These are phyloP conservation scores for Pollenia labialis DNA, from an alignment of 2,888 invertebrate genomes.

Conservation along the genomic window DNA sequence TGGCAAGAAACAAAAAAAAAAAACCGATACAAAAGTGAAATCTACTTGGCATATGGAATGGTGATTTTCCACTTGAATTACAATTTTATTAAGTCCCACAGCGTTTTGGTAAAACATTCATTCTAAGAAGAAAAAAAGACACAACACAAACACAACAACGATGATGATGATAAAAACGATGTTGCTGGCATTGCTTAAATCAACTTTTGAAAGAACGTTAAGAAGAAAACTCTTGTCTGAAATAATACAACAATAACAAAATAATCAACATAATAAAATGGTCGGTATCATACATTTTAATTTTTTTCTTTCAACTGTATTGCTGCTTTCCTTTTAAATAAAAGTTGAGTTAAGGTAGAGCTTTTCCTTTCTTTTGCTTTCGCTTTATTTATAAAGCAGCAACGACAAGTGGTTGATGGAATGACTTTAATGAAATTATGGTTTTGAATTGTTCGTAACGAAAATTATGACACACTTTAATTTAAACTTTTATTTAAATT, in stretches of 20 bases:
- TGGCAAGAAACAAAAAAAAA: slow-evolving; percentile 3
- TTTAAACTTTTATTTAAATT: no score
- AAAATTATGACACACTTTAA: neutral
- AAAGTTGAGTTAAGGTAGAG: slow-evolving; percentile 35
- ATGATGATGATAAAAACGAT: slow-evolving; percentile 24
- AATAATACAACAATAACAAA: slow-evolving; percentile 52
- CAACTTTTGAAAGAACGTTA: neutral
- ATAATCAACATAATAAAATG: slow-evolving; percentile 69
- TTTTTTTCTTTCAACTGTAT: slow-evolving; percentile 3
- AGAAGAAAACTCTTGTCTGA: neutral
- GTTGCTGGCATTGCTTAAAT: slow-evolving; percentile 23
- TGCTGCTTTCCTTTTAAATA: neutral
- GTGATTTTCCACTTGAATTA: slow-evolving; percentile 69
- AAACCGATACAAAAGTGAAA: neutral
- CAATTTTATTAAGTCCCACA: slow-evolving; percentile 68
- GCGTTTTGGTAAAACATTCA: neutral
- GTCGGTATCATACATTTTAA: slow-evolving; percentile 50
- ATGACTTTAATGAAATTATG: slow-evolving; percentile 36
- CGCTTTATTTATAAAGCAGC: slow-evolving; percentile 4
- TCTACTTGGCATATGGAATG: slow-evolving; percentile 45
- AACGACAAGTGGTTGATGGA: slow-evolving; percentile 15
- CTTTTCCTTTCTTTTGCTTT: neutral
- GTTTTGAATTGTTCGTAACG: neutral
- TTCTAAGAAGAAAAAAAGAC: neutral
- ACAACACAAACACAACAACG: slow-evolving; percentile 42